These are phyloP conservation scores for Ectemnius lituratus DNA, from an alignment of 2,888 invertebrate species.

Conservation along the genomic window DNA sequence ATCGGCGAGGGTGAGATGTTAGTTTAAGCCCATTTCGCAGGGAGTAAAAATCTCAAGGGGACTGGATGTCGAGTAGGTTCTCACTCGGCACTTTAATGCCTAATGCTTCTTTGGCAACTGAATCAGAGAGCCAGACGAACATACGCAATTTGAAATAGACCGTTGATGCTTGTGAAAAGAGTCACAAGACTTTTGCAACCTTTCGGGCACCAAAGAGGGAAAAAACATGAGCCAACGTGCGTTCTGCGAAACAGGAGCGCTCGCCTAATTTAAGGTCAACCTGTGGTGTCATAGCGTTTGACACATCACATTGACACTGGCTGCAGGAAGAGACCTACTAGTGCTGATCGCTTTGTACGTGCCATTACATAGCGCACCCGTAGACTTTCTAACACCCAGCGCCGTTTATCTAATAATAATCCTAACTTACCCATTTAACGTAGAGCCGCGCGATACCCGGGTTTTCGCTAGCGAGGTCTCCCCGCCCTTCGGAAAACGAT, in stretches of 20 bases:
- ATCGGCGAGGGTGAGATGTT: background rate
- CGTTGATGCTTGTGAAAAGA: constrained; percentile 5
- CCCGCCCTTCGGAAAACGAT: background rate
- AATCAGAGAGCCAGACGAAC: no score
- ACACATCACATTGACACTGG: constrained; percentile 66
- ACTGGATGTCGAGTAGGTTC: no score
- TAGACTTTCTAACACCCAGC: constrained; percentile 55
- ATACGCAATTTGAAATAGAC: no score
- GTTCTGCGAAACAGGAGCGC: constrained; percentile 22
- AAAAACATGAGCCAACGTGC: background rate
- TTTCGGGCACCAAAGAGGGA: background rate
- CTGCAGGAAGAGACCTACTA: constrained; percentile 66
- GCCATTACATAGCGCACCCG: constrained; percentile 51
- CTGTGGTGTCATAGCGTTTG: constrained; percentile 51
- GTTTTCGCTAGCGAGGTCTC: constrained; percentile 11
- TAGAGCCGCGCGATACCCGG: constrained; percentile 33
- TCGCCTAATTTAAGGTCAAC: constrained; percentile 67
- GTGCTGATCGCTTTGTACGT: constrained; percentile 55
- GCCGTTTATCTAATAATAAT: constrained; percentile 60
- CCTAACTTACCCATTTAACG: constrained; percentile 37
- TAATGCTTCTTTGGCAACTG: no score
- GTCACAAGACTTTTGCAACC: background rate
- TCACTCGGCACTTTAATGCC: no score
- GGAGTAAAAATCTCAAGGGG: no score
- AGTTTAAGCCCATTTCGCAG: background rate